Evolutionary conservation across 2,113 vertebrate species (phyloP), one percentile per base, ranked within the genome.

Genomic region (Thymallus thymallus): DNA sequence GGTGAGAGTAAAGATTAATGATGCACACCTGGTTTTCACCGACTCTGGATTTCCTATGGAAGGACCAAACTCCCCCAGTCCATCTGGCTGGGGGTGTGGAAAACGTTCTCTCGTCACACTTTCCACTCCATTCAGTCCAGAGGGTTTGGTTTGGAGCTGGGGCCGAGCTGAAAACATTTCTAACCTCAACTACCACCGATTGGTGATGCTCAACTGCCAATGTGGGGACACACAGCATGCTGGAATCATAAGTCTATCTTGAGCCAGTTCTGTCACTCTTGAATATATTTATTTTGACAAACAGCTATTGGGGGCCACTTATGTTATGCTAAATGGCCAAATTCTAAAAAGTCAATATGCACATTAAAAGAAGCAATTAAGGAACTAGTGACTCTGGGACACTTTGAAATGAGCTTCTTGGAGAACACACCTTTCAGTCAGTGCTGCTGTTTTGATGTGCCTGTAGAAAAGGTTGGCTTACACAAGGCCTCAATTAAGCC

Each of bases 1-100:
- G 30, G 64, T 35, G 30, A 66, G 29, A 9, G 13, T 66, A 9
- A 41, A 41, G 30, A 35, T 46, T 68, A 13, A 68, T 68, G 32
- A n/a, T 68, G 18, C 45, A 22, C 5, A 3, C 71, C 66, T 73
- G 60, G 65, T 71, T 70, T 64, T 76, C 69, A 69, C 65, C 68
- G 61, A 60, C 32, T 71, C 68, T 46, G 30, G 63, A n/a, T 71
- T 71, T 69, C 51, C 46, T 71, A 69, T 74, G 62, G 14, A 51
- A 26, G 74, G 56, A 72, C 61, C 72, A 75, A 75, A 77, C 16
- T 45, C 45, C 76, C 72, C 55, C 64, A 29, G 74, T 79, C 60
- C 85, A 82, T 89, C 79, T 92, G 90, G 90, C 82, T 76, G 46
- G 67, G 12, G 61, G 72, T 65, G 56, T 88, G 89, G 91, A 92